Evolutionary conservation across 2,113 vertebrate genomes (phyloP).

Genomic region (Perccottus glenii): DNA sequence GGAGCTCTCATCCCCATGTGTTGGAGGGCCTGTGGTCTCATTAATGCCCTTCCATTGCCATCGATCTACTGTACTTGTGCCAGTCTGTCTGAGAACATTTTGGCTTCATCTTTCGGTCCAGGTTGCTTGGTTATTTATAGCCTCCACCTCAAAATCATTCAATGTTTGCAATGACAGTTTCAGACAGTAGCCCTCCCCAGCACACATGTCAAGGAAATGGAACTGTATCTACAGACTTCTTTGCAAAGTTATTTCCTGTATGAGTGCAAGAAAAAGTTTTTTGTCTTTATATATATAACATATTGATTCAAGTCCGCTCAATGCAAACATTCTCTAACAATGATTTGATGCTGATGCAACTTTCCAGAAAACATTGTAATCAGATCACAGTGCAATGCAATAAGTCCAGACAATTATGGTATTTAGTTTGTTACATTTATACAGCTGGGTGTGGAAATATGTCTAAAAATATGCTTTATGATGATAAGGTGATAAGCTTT

Average conservation of each 20-base stretch:
- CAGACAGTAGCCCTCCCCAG: slow-evolving; percentile 14
- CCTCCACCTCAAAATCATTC: slow-evolving; percentile 31
- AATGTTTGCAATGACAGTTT: slow-evolving; percentile 44
- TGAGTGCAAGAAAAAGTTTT: background rate
- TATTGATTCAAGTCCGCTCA: background rate
- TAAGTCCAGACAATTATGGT: no score
- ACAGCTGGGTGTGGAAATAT: slow-evolving; percentile 11
- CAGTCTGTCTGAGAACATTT: slow-evolving; percentile 34
- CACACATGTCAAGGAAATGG: background rate
- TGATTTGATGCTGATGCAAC: background rate
- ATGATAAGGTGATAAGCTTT: background rate
- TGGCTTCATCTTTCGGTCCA: slow-evolving; percentile 48
- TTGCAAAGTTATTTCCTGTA: background rate
- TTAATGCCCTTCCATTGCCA: slow-evolving; percentile 48
- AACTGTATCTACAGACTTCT: slow-evolving; percentile 13
- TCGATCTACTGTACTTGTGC: slow-evolving; percentile 50
- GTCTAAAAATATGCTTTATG: slow-evolving; percentile 44
- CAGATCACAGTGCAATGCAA: background rate
- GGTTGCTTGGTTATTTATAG: slow-evolving; percentile 60
- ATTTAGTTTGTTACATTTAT: background rate
- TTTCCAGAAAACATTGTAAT: background rate
- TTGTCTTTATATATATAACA: background rate
- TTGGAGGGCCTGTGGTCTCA: slow-evolving; percentile 41
- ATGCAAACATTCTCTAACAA: background rate
- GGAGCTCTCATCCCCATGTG: slow-evolving; percentile 36